phyloP scores from a whole-genome alignment of 2,797 vertebrate genomes.

The Spizella passerina region DNA sequence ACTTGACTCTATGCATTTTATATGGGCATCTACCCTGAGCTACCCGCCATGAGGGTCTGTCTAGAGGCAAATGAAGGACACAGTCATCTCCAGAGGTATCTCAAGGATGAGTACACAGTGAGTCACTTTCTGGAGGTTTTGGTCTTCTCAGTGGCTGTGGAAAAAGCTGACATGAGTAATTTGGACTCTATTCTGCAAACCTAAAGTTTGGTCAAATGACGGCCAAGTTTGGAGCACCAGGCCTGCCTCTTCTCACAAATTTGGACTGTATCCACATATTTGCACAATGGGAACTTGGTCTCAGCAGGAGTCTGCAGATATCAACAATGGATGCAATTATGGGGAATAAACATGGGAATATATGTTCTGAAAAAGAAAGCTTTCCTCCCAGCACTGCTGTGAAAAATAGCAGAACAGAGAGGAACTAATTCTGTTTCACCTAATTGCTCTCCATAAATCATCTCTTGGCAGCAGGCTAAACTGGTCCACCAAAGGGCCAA shows the following conservation, averaged over 20 bases:
- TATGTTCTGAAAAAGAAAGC: not conserved
- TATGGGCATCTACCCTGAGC: not conserved
- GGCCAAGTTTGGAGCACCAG: rapidly evolving
- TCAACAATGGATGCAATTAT: constrained; percentile 8
- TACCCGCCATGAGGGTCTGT: not conserved
- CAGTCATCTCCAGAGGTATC: not conserved
- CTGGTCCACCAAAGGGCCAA: not conserved
- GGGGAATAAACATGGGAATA: not conserved
- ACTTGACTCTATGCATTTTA: not conserved
- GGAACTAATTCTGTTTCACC: not conserved
- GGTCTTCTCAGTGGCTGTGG: not conserved
- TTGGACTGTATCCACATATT: not conserved
- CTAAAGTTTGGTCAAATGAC: not conserved
- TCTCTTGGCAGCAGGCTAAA: not conserved
- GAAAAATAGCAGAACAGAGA: constrained; percentile 39
- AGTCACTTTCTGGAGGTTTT: not conserved
- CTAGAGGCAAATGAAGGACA: not conserved
- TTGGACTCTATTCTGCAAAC: not conserved
- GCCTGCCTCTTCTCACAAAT: not conserved
- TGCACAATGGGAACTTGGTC: not conserved
- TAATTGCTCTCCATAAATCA: constrained; percentile 39
- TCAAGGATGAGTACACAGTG: not conserved
- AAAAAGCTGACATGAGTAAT: not conserved
- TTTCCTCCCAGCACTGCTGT: not conserved
- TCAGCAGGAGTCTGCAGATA: not conserved